Base-by-base conservation (phyloP, 23 tunicate genomes). In the Botrylloides violaceus region DNA sequence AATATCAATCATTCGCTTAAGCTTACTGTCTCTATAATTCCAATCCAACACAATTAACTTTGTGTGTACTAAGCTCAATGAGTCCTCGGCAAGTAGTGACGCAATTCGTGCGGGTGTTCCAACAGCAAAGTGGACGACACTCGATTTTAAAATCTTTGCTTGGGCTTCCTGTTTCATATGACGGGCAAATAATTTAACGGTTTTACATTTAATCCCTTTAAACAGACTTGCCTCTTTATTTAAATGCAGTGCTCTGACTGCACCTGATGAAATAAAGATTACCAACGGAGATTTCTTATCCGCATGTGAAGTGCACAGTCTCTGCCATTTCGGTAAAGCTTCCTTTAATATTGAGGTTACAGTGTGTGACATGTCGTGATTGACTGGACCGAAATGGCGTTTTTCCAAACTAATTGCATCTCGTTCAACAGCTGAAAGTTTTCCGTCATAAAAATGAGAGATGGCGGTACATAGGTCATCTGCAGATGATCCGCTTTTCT, bases 211-310 rank as follows among this genome's bases (percentile, higher is more conserved):
- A 9, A 75, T 61, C 34, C 95, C 95, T 47, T 87, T 87, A 47
- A 87, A 87, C 1, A 35, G 9, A n/a, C 79, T 58, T 3, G 86
- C 81, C 23, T 80, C 70, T 18, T 59, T 63, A 57, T 87, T 80
- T 24, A 87, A 30, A 3, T 80, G 59, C 28, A 71, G 84, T 34
- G 95, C 85, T 29, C 95, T 53, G 35, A 75, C 62, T 0, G 95
- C 95, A 61, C 80, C 80, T 29, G 79, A 65, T 24, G 76, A 80
- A 2, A 87, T 60, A 23, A 87, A 34, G 6, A 87, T 34, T 59
- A 80, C 65, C 82, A 80, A 59, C 28, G 95, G 95, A 81, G 95
- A 80, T 84, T 75, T 80, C 86, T 87, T 87, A 81, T 68, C 81
- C 15, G 29, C 63, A 73, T 70, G 66, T 28, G 64, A 56, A 1